Conservation (phyloP, 2,113 vertebrate genomes). For the Neogobius melanostomus region DNA sequence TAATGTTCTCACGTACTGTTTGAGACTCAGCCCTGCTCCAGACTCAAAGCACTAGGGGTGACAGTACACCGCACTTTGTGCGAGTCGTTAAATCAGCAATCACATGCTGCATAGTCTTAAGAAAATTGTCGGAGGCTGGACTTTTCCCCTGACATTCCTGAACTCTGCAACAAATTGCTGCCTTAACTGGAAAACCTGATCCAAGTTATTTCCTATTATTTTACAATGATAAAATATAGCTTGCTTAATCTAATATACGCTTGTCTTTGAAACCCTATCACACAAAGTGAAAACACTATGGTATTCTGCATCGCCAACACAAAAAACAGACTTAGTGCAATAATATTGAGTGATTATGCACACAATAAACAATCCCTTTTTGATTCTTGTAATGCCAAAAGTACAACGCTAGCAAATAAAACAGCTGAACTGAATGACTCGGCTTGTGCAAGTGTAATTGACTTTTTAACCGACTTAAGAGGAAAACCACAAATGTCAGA, state of each 20-base stretch:
- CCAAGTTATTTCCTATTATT: too few species aligned
- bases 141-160: constrained; percentile 10
- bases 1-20: background rate
- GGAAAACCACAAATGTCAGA: background rate
- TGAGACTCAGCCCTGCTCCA: background rate
- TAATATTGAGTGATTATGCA: constrained; percentile 32
- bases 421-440: constrained; percentile 6
- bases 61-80: constrained; percentile 11
- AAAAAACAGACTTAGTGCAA: constrained; percentile 59
- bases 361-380: constrained; percentile 65
- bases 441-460: constrained; percentile 36
- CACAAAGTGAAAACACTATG: constrained; percentile 28
- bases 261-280: background rate
- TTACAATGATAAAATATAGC: too few species aligned
- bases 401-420: background rate
- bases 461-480: constrained; percentile 5
- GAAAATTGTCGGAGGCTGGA: constrained; percentile 22
- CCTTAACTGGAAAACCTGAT: background rate
- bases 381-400: constrained; percentile 57
- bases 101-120: constrained; percentile 11
- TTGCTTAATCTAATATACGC: too few species aligned
- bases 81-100: constrained; percentile 23
- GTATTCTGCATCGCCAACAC: constrained; percentile 15
- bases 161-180: constrained; percentile 1
- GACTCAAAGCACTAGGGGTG: background rate